Base-by-base conservation (phyloP, 2,113 vertebrate genomes). In the Eptatretus burgeri region DNA sequence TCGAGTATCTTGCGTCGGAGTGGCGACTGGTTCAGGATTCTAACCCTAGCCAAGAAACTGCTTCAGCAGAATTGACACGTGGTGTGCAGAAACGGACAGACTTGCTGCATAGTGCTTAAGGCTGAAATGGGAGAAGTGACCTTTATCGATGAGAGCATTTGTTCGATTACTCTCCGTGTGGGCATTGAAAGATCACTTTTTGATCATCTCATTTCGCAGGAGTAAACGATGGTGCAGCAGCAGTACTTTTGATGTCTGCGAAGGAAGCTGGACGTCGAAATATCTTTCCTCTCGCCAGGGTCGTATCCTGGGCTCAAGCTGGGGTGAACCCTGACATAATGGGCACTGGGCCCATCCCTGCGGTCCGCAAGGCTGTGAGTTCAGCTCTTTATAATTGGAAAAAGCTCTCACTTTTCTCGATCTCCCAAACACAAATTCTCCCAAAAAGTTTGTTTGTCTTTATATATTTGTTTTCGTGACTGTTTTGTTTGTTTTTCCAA, bases 321-420 rank as follows among this genome's bases (percentile, higher is more conserved):
- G 91, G 91, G 13, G 69, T 94, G 49, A 85, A 96, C 50, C 91
- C 91, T 13, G 79, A 84, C 5, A 52, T 98, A 60, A 98, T 98
- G 91, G 91, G 91, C 64, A 77, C 72, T 20, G 89, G 81, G 50
- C 91, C 91, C 2, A 77, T 89, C 67, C 78, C 79, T 63, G 86
- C 91, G 50, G 85, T 95, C 70, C 82, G 70, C 71, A 77, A 87
- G 74, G 89, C 86, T 65, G 89, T 98, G 74, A 85, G 86, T 79
- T 19, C 51, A 41, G 9, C 11, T n/a, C 5, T 60, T 10, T 27
- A 17, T 65, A 66, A 13, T 0, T 50, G 13, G 16, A 14, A 50
- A 41, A 50, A 50, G 49, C 14, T 20, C 62, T 20, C 18, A 20
- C 14, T 63, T 17, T 14, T 51, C 7, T 49, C 13, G 62, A 51